phyloP scores from a whole-genome alignment of 2,888 invertebrate genomes.

The Melinaea marsaeus region DNA sequence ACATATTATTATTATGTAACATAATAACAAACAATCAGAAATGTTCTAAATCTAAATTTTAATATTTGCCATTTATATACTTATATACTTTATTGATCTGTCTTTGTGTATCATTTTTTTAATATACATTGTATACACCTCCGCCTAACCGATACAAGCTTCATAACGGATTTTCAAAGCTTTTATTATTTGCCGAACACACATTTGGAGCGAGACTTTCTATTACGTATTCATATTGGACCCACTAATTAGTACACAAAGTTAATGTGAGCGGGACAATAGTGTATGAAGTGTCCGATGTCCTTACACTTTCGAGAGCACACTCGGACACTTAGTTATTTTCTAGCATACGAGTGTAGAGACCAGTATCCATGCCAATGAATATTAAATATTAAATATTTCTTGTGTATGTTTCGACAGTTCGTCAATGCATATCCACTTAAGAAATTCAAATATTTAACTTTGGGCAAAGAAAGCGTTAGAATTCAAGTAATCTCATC shows the following conservation, averaged over 20 bases:
- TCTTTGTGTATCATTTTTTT: constrained; percentile 14
- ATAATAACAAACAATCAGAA: too few species aligned
- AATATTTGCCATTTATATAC: not conserved
- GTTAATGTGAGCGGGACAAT: constrained; percentile 68
- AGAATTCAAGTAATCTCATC: constrained; percentile 77
- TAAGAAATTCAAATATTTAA: constrained; percentile 76
- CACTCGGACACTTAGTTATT: constrained; percentile 36
- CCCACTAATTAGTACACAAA: constrained; percentile 77
- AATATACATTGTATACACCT: constrained; percentile 49
- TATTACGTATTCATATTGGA: constrained; percentile 74
- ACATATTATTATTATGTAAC: too few species aligned
- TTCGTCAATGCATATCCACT: constrained; percentile 74
- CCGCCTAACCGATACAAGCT: constrained; percentile 41
- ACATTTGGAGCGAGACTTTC: constrained; percentile 73
- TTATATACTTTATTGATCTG: not conserved
- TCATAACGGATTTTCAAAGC: constrained; percentile 64
- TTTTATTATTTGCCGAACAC: constrained; percentile 70
- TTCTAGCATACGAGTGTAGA: constrained; percentile 48
- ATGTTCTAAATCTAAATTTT: not conserved
- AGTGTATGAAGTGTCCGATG: constrained; percentile 56
- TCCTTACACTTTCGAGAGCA: constrained; percentile 48
- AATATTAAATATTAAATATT: constrained; percentile 72
- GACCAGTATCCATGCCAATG: constrained; percentile 56
- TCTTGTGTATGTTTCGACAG: constrained; percentile 63
- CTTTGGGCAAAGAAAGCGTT: constrained; percentile 77